Conservation (phyloP, 2,888 invertebrate species). For the Sminthurides aquaticus region DNA sequence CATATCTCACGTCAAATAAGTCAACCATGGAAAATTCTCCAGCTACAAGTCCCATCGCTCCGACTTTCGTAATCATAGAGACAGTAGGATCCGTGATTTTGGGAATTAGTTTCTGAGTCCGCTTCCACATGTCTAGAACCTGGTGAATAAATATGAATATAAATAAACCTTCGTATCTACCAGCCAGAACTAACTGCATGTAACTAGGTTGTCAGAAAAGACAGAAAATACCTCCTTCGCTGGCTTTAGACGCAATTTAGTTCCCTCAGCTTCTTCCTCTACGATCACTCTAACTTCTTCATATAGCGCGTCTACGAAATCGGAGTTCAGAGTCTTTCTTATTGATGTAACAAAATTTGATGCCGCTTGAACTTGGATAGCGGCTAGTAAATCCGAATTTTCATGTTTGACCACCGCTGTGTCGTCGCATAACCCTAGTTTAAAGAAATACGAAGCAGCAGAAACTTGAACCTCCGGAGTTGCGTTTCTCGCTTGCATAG, state of each 20-base stretch:
- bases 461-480: constrained; percentile 6
- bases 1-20: neutral
- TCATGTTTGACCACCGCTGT: neutral
- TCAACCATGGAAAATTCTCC: neutral
- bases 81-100: constrained; percentile 11
- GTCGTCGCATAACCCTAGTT: constrained; percentile 18
- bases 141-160: neutral
- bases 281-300: constrained; percentile 11
- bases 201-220: no score
- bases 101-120: constrained; percentile 7
- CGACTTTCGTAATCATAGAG: constrained; percentile 6
- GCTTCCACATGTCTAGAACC: constrained; percentile 4
- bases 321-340: constrained; percentile 6
- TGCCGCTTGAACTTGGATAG: neutral
- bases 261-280: neutral
- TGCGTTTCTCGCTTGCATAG: constrained; percentile 12
- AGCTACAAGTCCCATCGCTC: constrained; percentile 11
- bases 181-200: neutral
- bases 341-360: constrained; percentile 5
- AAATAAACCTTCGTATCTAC: neutral
- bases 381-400: neutral
- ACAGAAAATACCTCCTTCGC: neutral
- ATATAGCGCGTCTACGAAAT: neutral
- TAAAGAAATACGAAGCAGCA: constrained; percentile 14
- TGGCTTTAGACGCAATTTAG: neutral